A percentile compares a stretch with the other conserved stretches of the same genome.
Evolutionary conservation across 2,888 invertebrate genomes (phyloP).

Genomic region (Azorinus chamasolen): DNA sequence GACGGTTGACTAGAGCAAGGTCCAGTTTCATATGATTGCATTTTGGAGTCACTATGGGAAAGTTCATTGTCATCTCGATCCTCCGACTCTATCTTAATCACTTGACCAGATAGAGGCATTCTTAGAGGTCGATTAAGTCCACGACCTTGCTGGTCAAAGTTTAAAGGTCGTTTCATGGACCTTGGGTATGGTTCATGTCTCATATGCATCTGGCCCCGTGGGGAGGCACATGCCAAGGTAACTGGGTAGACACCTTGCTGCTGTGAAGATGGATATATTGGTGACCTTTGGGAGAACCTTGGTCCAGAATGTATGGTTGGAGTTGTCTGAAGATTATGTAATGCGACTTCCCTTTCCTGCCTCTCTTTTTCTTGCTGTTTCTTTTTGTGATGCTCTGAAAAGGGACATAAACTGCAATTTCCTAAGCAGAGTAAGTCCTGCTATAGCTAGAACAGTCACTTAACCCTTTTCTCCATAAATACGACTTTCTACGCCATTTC

Average conservation of each 20-base stretch:
- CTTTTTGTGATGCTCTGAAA: slow-evolving; percentile 15
- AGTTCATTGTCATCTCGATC: neutral
- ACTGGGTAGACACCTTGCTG: neutral
- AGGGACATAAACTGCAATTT: too few relatives aligned
- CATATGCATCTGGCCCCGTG: neutral
- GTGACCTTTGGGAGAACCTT: slow-evolving; percentile 2
- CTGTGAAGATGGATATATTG: neutral
- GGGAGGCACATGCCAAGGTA: neutral
- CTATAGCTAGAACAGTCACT: too few relatives aligned
- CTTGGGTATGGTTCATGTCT: slow-evolving; percentile 16
- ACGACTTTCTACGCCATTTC: too few relatives aligned
- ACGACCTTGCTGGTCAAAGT: slow-evolving; percentile 6
- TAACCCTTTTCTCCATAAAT: too few relatives aligned
- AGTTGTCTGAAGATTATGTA: neutral
- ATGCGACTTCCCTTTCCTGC: slow-evolving; percentile 2
- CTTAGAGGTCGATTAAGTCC: neutral
- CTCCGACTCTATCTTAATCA: slow-evolving; percentile 7
- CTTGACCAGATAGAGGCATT: neutral
- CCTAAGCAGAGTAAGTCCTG: too few relatives aligned
- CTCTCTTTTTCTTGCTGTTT: slow-evolving; percentile 19
- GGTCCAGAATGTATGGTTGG: neutral
- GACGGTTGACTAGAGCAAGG: slow-evolving; percentile 9
- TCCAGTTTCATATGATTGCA: neutral
- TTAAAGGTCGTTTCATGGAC: neutral
- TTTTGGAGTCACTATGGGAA: too few relatives aligned